Conservation (phyloP, 64 coral and sea anemone species). For the Montipora capricornis region DNA sequence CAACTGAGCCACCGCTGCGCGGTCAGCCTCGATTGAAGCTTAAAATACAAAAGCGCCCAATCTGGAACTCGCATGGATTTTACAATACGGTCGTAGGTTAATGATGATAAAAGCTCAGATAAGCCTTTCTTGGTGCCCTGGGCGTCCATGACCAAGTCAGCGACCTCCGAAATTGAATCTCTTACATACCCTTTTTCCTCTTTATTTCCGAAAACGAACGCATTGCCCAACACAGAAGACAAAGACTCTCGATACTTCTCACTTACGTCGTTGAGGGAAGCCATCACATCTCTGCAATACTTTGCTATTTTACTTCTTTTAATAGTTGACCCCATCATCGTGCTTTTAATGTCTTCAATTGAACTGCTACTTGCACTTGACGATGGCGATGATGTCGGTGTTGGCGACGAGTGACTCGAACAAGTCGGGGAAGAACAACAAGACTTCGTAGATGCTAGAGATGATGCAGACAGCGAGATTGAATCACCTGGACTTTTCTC, state of each 20-base stretch:
- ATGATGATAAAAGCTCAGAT: constrained; percentile 15
- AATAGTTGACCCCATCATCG: not conserved
- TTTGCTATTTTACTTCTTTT: not conserved
- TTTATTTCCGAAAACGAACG: not conserved
- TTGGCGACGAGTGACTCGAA: not conserved
- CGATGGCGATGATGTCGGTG: not conserved
- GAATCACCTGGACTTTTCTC: too few species aligned
- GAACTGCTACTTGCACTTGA: not conserved
- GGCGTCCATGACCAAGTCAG: constrained; percentile 10
- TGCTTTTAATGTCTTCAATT: constrained; percentile 17
- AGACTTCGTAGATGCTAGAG: not conserved
- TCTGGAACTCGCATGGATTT: not conserved
- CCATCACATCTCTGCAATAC: not conserved
- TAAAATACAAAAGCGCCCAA: constrained; percentile 34
- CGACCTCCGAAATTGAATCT: constrained; percentile 4
- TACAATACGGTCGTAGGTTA: too few species aligned
- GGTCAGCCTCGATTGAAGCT: not conserved
- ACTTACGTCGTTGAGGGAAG: not conserved
- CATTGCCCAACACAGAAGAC: not conserved
- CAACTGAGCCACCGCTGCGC: too few species aligned
- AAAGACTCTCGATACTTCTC: not conserved
- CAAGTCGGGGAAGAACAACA: not conserved
- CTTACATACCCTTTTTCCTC: not conserved
- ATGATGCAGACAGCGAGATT: too few species aligned
- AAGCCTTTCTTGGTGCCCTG: constrained; percentile 37